These are phyloP conservation scores for Melanotaenia trifasciata DNA, from an alignment of 2,797 vertebrate genomes.

Conservation along the genomic window DNA sequence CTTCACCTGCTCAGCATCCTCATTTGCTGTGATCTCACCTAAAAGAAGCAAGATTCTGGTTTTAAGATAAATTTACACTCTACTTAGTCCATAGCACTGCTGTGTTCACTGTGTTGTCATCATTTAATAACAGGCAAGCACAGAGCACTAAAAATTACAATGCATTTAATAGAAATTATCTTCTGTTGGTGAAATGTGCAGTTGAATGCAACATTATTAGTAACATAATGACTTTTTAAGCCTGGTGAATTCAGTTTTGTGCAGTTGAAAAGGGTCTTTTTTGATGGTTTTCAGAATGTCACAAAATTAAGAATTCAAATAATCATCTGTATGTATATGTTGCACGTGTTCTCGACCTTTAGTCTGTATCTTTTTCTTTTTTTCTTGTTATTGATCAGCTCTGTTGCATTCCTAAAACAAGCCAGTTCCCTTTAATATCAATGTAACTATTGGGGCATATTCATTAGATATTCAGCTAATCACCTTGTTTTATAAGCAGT, in stretches of 20 bases:
- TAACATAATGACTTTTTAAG: not conserved
- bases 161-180: not conserved
- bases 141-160: not conserved
- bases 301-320: not conserved
- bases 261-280: not conserved
- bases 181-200: not conserved
- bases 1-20: constrained; percentile 81
- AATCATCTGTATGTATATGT: not conserved
- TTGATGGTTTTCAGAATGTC: not conserved
- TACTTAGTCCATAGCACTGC: not conserved
- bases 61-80: not conserved
- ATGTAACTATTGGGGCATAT: not conserved
- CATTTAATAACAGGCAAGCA: not conserved
- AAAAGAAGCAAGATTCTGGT: constrained; percentile 18
- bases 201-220: not conserved
- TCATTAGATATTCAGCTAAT: not conserved
- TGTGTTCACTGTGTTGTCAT: not conserved
- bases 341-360: not conserved
- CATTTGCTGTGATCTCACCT: constrained; percentile 66
- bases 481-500: not conserved
- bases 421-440: not conserved
- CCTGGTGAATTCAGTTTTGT: not conserved
- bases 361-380: not conserved
- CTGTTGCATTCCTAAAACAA: not conserved
- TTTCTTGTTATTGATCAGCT: constrained; percentile 1